phyloP scores from a whole-genome alignment of 2,797 vertebrate genomes.

The Sphenopsis melanotis region DNA sequence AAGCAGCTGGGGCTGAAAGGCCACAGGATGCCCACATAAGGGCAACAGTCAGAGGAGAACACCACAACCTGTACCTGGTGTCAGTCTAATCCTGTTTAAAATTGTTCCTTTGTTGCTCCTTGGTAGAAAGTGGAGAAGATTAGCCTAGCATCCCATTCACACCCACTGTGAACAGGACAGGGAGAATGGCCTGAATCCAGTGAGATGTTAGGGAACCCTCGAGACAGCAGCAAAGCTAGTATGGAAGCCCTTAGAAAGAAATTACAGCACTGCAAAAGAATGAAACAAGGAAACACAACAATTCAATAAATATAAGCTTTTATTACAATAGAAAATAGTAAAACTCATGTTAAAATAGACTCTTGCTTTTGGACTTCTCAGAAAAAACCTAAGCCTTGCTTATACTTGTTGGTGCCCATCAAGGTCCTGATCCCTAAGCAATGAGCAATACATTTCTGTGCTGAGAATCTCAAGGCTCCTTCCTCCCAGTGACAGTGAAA shows the following conservation, averaged over 20 bases:
- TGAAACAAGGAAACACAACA: neutral
- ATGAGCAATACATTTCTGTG: neutral
- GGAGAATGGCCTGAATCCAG: neutral
- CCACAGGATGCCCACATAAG: neutral
- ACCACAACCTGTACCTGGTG: neutral
- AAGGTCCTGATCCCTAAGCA: neutral
- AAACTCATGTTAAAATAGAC: conserved; percentile 66
- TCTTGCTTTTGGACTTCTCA: conserved; percentile 35
- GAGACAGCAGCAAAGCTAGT: neutral
- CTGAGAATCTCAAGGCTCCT: neutral
- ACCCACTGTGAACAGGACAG: neutral
- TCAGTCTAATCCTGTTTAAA: neutral
- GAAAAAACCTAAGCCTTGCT: conserved; percentile 20
- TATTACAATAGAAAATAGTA: conserved; percentile 69
- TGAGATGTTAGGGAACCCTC: neutral
- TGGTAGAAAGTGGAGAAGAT: neutral
- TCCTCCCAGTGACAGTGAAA: conserved; percentile 27
- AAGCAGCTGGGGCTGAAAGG: neutral
- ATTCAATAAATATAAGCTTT: conserved; percentile 67
- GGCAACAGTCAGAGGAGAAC: neutral
- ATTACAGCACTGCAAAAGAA: neutral
- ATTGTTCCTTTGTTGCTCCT: neutral
- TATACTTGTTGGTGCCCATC: neutral
- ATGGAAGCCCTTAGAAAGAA: neutral
- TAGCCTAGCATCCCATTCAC: neutral